phyloP scores from a whole-genome alignment of 2,888 invertebrate species.

The Ctena decussata region DNA sequence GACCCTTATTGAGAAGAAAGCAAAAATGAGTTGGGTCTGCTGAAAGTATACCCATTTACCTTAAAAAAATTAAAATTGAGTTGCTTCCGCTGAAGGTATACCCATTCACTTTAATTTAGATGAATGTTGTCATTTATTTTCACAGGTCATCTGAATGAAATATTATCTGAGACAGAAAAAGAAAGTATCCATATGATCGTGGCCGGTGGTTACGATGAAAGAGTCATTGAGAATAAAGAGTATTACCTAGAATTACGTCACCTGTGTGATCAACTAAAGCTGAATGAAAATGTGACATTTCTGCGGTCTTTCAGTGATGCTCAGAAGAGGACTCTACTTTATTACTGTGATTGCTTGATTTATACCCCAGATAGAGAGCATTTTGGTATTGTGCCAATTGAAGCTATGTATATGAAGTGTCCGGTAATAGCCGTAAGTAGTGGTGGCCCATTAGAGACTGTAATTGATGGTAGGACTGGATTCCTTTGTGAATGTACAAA shows the following conservation, averaged over 20 bases:
- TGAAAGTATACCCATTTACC: no score
- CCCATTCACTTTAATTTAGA: no score
- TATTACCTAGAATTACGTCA: conserved; percentile 93
- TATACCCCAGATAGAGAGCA: conserved; percentile 99
- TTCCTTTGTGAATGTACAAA: conserved; percentile 88
- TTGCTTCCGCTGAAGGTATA: no score
- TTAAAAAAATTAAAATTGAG: no score
- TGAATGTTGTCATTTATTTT: conserved; percentile 32
- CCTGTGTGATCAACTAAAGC: conserved; percentile 89
- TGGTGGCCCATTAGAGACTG: conserved; percentile 98
- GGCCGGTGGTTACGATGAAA: conserved; percentile 98
- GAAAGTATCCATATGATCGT: conserved; percentile 93
- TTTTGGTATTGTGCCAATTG: conserved; percentile 99
- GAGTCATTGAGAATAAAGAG: conserved; percentile 95
- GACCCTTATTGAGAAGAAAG: no score
- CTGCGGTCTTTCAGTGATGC: conserved; percentile 95
- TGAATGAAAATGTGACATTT: conserved; percentile 91
- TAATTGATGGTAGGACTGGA: conserved; percentile 88
- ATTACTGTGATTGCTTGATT: conserved; percentile 92
- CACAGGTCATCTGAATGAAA: conserved; percentile 74
- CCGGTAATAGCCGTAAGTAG: conserved; percentile 98
- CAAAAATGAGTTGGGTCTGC: no score
- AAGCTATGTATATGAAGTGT: conserved; percentile 97
- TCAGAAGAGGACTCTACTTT: conserved; percentile 94
- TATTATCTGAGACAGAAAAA: conserved; percentile 26